Percentiles rank a stretch among this genome's conserved stretches.
phyloP scores from a whole-genome alignment of 2,797 vertebrate species.

The Lateolabrax maculatus region DNA sequence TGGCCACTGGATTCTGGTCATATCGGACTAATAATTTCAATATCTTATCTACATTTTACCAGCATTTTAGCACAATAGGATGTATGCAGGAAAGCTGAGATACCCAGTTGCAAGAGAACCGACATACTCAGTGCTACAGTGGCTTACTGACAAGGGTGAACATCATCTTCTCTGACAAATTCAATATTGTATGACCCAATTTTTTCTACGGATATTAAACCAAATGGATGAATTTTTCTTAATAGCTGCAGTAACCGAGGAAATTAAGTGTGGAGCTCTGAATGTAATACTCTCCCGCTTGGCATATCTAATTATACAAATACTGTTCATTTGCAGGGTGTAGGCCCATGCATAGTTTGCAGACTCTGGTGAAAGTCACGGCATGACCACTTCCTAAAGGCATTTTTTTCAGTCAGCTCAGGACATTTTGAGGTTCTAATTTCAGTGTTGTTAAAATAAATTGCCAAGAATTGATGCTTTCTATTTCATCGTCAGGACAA shows the following conservation, averaged over 20 bases:
- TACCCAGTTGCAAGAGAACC: neutral
- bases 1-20: neutral
- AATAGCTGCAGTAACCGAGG: constrained; percentile 64
- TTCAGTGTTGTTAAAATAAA: constrained; percentile 68
- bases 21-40: constrained; percentile 4
- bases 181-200: constrained; percentile 55
- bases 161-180: constrained; percentile 59
- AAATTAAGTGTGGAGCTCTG: constrained; percentile 63
- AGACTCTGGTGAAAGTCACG: constrained; percentile 56
- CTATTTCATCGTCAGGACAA: constrained; percentile 66
- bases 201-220: constrained; percentile 53
- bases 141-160: constrained; percentile 33
- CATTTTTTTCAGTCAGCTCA: constrained; percentile 37
- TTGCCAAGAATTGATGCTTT: constrained; percentile 59
- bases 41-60: neutral
- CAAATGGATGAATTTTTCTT: constrained; percentile 53
- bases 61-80: neutral
- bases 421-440: constrained; percentile 63
- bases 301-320: constrained; percentile 71
- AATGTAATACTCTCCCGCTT: constrained; percentile 65
- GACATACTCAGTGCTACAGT: neutral
- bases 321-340: constrained; percentile 58
- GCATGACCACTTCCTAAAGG: constrained; percentile 56
- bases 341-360: constrained; percentile 41
- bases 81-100: neutral